Conservation (phyloP, 1,140 invertebrate genomes). For the Portunus trituberculatus region DNA sequence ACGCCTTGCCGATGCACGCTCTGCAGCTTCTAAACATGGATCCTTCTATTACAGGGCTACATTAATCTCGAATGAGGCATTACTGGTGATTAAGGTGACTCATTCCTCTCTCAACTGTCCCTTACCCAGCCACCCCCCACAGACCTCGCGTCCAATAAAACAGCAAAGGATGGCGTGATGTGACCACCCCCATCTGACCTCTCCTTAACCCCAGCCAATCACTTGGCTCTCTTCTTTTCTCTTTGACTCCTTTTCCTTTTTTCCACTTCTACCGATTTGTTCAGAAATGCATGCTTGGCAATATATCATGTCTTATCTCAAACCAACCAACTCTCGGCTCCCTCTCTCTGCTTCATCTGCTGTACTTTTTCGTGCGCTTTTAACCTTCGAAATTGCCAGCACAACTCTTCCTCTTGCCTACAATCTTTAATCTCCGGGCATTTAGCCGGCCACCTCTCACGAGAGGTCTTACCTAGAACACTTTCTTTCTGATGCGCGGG, state of each 20-base stretch:
- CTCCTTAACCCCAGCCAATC: neutral
- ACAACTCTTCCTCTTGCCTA: neutral
- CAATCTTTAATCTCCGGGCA: neutral
- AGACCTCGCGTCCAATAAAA: constrained; percentile 1
- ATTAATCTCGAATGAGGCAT: neutral
- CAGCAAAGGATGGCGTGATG: neutral
- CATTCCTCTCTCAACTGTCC: neutral
- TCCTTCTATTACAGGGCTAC: neutral
- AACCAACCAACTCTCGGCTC: neutral
- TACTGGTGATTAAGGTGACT: neutral
- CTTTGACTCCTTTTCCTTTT: neutral
- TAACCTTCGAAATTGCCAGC: neutral
- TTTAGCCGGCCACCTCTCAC: neutral
- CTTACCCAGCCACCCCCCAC: neutral
- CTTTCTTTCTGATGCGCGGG: neutral
- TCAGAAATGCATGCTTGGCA: neutral
- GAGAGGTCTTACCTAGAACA: neutral
- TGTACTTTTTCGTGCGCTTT: neutral
- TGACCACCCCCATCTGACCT: neutral
- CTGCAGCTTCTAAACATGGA: constrained; percentile 1
- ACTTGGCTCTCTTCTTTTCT: neutral
- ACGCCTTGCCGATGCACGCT: neutral
- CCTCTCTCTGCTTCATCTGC: constrained; percentile 7
- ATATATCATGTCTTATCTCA: neutral
- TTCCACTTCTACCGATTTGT: neutral